Evolutionary conservation across 2,888 invertebrate species (phyloP), one percentile per base, ranked within the genome.

Genomic region (Steinernema scapterisci): DNA sequence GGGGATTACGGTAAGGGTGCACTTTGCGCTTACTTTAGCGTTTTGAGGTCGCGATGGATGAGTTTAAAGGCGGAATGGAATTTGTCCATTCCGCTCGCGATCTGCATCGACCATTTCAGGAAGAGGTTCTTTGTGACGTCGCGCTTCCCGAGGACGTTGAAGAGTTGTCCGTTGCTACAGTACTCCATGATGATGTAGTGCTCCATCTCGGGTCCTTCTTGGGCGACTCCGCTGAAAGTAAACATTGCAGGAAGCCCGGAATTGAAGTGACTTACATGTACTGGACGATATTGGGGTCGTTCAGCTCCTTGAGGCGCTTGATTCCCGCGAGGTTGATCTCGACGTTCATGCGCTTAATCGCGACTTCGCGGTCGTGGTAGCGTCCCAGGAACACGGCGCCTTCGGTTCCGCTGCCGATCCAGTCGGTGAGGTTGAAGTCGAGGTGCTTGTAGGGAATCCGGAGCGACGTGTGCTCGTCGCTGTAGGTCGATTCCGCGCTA

Each of bases 101-200:
- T 95, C 89, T 97, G 95, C 87, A 93, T 94, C 48, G 95, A 92
- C 96, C 97, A 99, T 77, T 92, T 92, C 51, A 95, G 92, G 54
- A 80, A 80, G 21, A 74, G 48, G 11, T 45, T 51, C 71, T 78
- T 78, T 21, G 78, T 72, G 43, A 78, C 73, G n/a, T 48, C 48
- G 45, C 76, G 74, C 19, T 75, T 72, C 85, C 92, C 91, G 73
- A 99, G 91, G 86, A 95, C 92, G 88, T 95, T 94, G 89, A 94
- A 97, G 54, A 99, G 90, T 48, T 96, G 94, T 1, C 97, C 97
- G 86, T 94, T 93, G 1, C 95, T 94, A 88, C 99, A 99, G 89
- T 92, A 99, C 88, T 99, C 99, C 99, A 99, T 99, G 74, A 99
- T 92, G 81, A 99, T 93, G 88, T 95, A 95, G 88, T 93, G 95